Base-by-base conservation (phyloP, 2,888 invertebrate species). In the Gymnosoma rotundatum region DNA sequence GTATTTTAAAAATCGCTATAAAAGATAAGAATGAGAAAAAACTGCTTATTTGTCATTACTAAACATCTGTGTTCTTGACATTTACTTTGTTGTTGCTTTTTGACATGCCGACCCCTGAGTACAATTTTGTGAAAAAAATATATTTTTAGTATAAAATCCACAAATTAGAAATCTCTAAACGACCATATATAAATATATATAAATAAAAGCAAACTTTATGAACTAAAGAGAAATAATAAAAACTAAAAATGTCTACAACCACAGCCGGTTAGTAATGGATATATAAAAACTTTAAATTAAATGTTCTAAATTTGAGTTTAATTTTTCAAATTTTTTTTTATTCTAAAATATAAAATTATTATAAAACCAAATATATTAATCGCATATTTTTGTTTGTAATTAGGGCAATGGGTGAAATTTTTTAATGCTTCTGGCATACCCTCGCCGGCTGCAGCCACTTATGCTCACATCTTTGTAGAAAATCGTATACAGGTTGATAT, bases 381-480 rank as follows among this genome's bases (percentile, higher is more conserved):
- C 16, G 6, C 18, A 45, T 12, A 14, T 16, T 42, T 14, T 63
- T 42, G 42, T 78, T 81, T 6, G 12, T 64, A 66, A 73, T 16
- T 82, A 92, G 92, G 90, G 12, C 90, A 90, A 86, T 98, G 98
- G 98, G 95, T 97, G 42, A 95, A 94, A 88, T 98, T 98, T 90
- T 98, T 98, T 93, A 95, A 95, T 72, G 95, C 95, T 56, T 96
- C 97, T 14, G 97, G 97, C 2, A 96, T 98, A 86, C 96, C 97
- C 0, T 93, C 95, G 0, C 90, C 91, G 7, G 95, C 95, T 63
- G 95, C 96, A 0, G 96, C 96, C 0, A 95, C 95, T 79, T 97
- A 98, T 92, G 97, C 98, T 0, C 94, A 97, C 25, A 95, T 96
- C 9, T 98, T 98, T 90, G 95, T 95, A 0, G 96, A 97, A 89